phyloP scores from a whole-genome alignment of 2,797 vertebrate species.

The Spheniscus humboldti region DNA sequence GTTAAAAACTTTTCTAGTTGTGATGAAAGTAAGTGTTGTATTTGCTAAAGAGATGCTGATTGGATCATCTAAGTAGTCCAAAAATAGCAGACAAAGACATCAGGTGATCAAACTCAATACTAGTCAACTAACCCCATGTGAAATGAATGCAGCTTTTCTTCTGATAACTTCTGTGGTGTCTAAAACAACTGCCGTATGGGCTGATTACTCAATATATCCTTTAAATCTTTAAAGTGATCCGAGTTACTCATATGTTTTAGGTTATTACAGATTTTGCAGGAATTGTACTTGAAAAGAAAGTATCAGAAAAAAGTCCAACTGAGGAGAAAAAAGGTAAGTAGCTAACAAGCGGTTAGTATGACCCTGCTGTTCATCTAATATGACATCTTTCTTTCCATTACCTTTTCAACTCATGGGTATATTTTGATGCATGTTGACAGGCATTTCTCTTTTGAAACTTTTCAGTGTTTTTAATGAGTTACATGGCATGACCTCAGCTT shows the following conservation, averaged over 20 bases:
- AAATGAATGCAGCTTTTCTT: background rate
- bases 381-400: background rate
- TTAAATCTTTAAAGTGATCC: background rate
- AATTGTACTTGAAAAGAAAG: constrained; percentile 77
- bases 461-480: background rate
- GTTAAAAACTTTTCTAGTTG: background rate
- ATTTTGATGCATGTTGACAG: background rate
- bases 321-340: constrained; percentile 54
- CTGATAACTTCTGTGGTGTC: background rate
- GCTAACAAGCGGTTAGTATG: background rate
- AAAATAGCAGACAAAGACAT: background rate
- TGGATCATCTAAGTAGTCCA: background rate
- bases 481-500: background rate
- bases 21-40: background rate
- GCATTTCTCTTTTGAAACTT: background rate
- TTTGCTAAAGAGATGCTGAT: background rate
- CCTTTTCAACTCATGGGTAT: background rate
- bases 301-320: background rate
- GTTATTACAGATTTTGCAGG: constrained; percentile 87
- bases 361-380: background rate
- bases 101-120: background rate
- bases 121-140: background rate
- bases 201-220: background rate
- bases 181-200: background rate
- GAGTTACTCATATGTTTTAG: constrained; percentile 61